Base-by-base conservation (phyloP, 2,113 vertebrate genomes). In the Centrocercus urophasianus region DNA sequence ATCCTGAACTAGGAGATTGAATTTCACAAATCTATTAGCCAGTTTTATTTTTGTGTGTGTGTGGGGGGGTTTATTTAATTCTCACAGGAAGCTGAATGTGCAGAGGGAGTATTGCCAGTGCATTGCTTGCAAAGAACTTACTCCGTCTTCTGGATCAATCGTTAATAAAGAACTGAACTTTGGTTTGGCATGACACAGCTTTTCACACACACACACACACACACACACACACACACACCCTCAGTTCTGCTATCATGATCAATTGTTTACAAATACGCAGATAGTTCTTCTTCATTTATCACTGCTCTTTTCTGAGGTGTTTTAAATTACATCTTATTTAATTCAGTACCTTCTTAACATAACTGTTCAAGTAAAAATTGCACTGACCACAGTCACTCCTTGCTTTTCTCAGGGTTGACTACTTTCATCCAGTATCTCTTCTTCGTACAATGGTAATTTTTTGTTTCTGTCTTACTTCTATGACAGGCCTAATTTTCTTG, bases 11-110 rank as follows among this genome's bases (percentile, higher is more conserved):
- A 76, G 42, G 14, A 76, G 43, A 96, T 3, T 45, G 60, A 70
- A 88, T 91, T 95, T 83, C 38, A 66, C 30, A 76, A 91, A 65
- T 50, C 6, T 73, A 45, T 66, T 85, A 82, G 34, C 18, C 84
- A 89, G 63, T 48, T 2, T 57, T 87, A 84, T 69, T 48, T 48
- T 5, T 22, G 8, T 21, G 17, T 47, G 19, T 47, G 45, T 47
- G 45, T 52, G 34, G 34, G 34, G 34, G 43, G 8, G 21, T 70
- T 96, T 93, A 54, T 70, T 79, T 1, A 48, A 82, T 76, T 87
- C 64, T 83, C 76, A 59, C 59, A 79, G 54, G 24, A 93, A 89
- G 28, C 75, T 78, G 64, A 82, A 60, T 47, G 57, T 64, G 11
- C 8, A 42, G n/a, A 56, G 42, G 11, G 13, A 87, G 8, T 50